phyloP scores from a whole-genome alignment of 2,113 vertebrate genomes.

The Mohoua ochrocephala region DNA sequence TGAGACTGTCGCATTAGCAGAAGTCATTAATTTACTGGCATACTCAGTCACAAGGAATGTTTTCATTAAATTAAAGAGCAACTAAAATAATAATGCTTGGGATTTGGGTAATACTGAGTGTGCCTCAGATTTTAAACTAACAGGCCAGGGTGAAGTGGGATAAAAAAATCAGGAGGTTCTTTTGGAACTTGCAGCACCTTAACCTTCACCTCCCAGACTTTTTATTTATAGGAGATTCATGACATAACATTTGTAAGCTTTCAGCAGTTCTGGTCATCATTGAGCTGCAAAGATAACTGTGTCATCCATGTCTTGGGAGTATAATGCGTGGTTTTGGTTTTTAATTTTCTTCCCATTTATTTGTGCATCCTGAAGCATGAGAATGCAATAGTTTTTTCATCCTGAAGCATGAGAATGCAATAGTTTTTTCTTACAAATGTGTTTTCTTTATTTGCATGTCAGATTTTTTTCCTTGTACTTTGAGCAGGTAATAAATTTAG shows the following conservation, averaged over 20 bases:
- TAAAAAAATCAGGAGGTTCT: background rate
- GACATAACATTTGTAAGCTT: background rate
- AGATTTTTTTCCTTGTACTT: background rate
- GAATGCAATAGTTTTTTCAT: background rate
- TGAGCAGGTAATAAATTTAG: background rate
- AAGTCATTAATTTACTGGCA: background rate
- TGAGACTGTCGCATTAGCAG: background rate
- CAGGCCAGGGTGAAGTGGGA: background rate
- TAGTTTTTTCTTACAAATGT: background rate
- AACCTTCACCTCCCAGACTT: background rate
- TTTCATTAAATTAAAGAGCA: background rate
- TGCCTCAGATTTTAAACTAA: background rate
- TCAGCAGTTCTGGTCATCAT: background rate
- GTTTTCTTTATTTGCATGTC: background rate
- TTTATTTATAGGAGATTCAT: background rate
- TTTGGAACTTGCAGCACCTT: background rate
- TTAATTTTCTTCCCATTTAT: background rate
- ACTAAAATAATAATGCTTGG: background rate
- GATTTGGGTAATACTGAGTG: background rate
- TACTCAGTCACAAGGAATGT: background rate
- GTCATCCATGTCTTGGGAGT: background rate
- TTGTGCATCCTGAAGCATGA: background rate
- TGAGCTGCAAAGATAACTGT: background rate
- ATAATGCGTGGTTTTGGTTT: background rate
- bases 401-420: background rate